Evolutionary conservation across 1,140 invertebrate genomes (phyloP), one percentile per base, ranked within the genome.

Genomic region (Mya arenaria): DNA sequence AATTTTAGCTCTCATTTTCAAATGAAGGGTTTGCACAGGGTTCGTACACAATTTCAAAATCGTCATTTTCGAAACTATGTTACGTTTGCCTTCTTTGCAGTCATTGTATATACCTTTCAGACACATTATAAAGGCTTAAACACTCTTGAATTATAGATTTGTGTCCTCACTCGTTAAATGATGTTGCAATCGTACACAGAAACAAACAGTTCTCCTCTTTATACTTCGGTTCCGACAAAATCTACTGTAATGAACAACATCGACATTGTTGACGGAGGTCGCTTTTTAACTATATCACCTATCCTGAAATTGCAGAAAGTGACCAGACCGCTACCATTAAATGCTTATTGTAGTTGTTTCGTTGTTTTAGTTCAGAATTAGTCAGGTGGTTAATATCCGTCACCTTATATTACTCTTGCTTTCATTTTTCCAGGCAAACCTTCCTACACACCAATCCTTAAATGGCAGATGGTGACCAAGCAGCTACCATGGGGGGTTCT

Each of bases 401-500:
- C 15, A 28, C 8, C 8, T 13, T 60, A 10, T 60, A 13, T 34
- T 66, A 13, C 19, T 68, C 37, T 68, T 23, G 2, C 8, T 39
- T 28, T 28, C 37, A n/a, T n/a, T 2, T 39, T 48, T 48, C n/a
- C 41, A 39, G 36, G 30, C 13, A 69, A 62, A 0, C 82, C 82
- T 1, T 63, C 44, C 8, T 89, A 89, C 56, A 74, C 84, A 13
- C 84, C 88, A 1, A 78, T 92, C 3, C 78, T 92, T 25, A 77
- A 85, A 17, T 94, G 94, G 94, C 86, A 92, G 37, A 85, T 83
- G 6, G 91, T 92, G 6, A 89, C 91, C 32, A 74, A 88, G 23
- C 92, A 91, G 69, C 68, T 94, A n/a, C 90, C 93, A 1, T 94
- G 94, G 94, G 92, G 92, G 34, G 87, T 94, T 0, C 85, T 94